Conservation (phyloP, 2,888 invertebrate genomes). For the Athrips mouffetella region DNA sequence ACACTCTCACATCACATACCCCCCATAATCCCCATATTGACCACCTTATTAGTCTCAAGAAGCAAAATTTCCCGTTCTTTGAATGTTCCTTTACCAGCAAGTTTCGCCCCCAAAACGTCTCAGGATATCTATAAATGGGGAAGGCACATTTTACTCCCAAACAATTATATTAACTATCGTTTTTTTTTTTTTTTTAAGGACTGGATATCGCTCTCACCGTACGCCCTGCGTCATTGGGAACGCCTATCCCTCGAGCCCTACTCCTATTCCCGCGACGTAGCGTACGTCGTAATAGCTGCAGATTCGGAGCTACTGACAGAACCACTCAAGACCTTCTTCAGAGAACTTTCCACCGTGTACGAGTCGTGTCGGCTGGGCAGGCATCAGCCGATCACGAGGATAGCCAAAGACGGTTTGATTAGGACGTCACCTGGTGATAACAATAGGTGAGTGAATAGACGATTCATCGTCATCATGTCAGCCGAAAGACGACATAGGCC, state of each 20-base stretch:
- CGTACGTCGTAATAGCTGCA: slow-evolving; percentile 96
- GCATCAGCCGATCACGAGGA: slow-evolving; percentile 92
- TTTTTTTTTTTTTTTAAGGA: too few species aligned
- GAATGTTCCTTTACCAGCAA: too few species aligned
- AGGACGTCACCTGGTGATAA: slow-evolving; percentile 77
- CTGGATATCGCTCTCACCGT: slow-evolving; percentile 38
- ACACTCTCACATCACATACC: too few species aligned
- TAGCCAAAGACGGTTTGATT: slow-evolving; percentile 91
- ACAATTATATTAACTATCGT: too few species aligned
- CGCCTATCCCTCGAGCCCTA: slow-evolving; percentile 97
- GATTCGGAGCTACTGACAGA: slow-evolving; percentile 91
- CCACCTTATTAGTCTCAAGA: too few species aligned
- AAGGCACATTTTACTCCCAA: too few species aligned
- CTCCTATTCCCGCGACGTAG: slow-evolving; percentile 95
- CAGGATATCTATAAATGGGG: too few species aligned
- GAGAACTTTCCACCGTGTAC: slow-evolving; percentile 94
- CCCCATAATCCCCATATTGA: too few species aligned
- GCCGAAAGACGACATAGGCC: too few species aligned
- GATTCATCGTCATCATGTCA: background rate
- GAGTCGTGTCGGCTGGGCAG: slow-evolving; percentile 96
- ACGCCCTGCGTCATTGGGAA: slow-evolving; percentile 97
- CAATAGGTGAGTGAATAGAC: background rate
- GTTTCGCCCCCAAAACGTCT: too few species aligned
- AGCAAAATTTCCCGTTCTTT: too few species aligned
- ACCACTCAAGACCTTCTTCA: slow-evolving; percentile 91